phyloP scores from a whole-genome alignment of 2,797 vertebrate species.

The Selene dorsalis region DNA sequence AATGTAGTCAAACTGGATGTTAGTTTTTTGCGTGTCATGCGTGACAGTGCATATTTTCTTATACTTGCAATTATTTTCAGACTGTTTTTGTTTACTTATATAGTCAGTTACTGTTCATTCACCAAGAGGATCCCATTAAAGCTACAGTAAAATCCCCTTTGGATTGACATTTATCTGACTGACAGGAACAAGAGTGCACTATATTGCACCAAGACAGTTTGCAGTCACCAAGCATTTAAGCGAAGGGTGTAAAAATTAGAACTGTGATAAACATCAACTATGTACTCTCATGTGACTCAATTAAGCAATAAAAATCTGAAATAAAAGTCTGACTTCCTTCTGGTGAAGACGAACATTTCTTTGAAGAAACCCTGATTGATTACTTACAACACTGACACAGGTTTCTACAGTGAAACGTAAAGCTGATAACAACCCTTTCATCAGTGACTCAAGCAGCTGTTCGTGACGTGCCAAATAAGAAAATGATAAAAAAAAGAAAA shows the following conservation, averaged over 20 bases:
- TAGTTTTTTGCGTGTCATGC: background rate
- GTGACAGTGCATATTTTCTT: background rate
- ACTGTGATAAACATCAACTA: constrained; percentile 47
- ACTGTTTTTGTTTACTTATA: constrained; percentile 2
- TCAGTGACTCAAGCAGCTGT: constrained; percentile 12
- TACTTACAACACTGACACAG: background rate
- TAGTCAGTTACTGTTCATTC: constrained; percentile 2
- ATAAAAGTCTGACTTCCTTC: constrained; percentile 4
- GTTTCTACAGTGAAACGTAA: background rate
- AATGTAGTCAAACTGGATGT: background rate
- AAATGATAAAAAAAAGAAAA: constrained; percentile 17
- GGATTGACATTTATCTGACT: constrained; percentile 4
- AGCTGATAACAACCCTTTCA: constrained; percentile 11
- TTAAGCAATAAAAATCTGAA: constrained; percentile 49
- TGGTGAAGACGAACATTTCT: background rate
- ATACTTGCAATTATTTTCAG: background rate
- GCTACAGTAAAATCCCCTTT: background rate
- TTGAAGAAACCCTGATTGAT: constrained; percentile 9
- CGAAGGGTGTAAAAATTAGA: background rate
- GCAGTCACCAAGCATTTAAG: background rate
- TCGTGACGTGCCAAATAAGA: background rate
- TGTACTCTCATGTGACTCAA: constrained; percentile 26
- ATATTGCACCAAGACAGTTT: background rate
- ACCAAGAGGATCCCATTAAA: background rate
- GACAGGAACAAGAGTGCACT: background rate